phyloP scores from a whole-genome alignment of 1,140 invertebrate genomes.

The Drosophila elegans region DNA sequence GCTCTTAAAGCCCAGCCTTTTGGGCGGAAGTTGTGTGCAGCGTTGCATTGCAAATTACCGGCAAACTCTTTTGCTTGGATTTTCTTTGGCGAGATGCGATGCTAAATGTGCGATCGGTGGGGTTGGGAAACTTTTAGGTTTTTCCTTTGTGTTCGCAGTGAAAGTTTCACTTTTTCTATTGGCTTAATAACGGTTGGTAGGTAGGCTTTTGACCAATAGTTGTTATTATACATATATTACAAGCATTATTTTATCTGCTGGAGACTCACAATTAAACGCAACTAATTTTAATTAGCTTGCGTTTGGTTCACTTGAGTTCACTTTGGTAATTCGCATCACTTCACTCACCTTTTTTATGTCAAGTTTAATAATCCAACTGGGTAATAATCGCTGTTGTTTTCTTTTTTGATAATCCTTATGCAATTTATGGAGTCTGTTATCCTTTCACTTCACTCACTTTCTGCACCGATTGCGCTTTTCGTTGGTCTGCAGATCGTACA shows the following conservation, averaged over 20 bases:
- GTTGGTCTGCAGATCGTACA: conserved; percentile 70
- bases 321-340: conserved; percentile 15
- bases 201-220: conserved; percentile 23
- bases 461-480: conserved; percentile 53
- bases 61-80: conserved; percentile 15
- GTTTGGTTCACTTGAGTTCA: conserved; percentile 34
- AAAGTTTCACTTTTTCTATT: conserved; percentile 61
- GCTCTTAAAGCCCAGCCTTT: conserved; percentile 17
- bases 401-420: conserved; percentile 66
- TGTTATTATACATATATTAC: conserved; percentile 5
- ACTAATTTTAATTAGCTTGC: conserved; percentile 21
- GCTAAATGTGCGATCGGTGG: conserved; percentile 25
- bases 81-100: conserved; percentile 41
- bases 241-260: conserved; percentile 16
- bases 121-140: conserved; percentile 29
- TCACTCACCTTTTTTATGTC: conserved; percentile 59
- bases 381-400: conserved; percentile 17
- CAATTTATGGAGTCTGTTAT: conserved; percentile 48
- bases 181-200: conserved; percentile 21
- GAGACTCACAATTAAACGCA: not conserved
- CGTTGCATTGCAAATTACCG: conserved; percentile 76
- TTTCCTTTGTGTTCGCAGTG: conserved; percentile 51
- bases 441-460: conserved; percentile 69
- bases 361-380: conserved; percentile 56
- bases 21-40: conserved; percentile 70